Percentiles rank a stretch among this genome's conserved stretches.
Evolutionary conservation across 92 coral and sea anemone species (phyloP).

Genomic region (Isaurus tuberculatus): DNA sequence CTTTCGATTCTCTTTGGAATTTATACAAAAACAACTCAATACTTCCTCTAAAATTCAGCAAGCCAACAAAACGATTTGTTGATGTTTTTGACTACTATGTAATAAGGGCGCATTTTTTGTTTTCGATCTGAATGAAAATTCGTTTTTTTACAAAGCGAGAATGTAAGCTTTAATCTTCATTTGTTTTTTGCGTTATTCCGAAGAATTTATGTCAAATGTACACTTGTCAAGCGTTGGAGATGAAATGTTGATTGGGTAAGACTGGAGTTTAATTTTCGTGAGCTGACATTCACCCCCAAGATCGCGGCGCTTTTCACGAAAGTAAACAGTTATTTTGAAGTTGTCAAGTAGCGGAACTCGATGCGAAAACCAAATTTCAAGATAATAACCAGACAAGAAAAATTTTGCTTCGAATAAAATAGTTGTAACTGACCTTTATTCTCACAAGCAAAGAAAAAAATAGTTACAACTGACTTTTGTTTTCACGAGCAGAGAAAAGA

Average conservation of each 20-base stretch:
- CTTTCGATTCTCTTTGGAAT: slow-evolving; percentile 16
- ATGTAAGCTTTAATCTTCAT: slow-evolving; percentile 26
- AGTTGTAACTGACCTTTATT: not conserved
- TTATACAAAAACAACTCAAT: not conserved
- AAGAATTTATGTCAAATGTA: not conserved
- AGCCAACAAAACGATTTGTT: not conserved
- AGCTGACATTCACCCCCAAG: slow-evolving; percentile 14
- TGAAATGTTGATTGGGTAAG: not conserved
- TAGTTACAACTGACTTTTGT: not conserved
- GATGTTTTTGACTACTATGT: not conserved
- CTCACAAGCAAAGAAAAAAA: not conserved
- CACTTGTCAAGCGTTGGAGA: not conserved
- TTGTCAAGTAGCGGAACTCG: slow-evolving; percentile 47
- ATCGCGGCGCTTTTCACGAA: slow-evolving; percentile 5
- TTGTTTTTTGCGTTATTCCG: not conserved
- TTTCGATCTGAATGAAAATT: not conserved
- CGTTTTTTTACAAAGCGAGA: not conserved
- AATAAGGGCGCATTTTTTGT: not conserved
- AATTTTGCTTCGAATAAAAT: not conserved
- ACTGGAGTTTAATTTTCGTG: not conserved
- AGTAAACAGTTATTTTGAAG: slow-evolving; percentile 38
- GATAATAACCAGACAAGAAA: slow-evolving; percentile 18
- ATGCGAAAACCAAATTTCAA: not conserved
- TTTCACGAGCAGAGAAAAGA: not conserved
- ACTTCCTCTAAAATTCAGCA: not conserved